Evolutionary conservation across 1,140 invertebrate genomes (phyloP).

Genomic region (Antheraea pernyi): DNA sequence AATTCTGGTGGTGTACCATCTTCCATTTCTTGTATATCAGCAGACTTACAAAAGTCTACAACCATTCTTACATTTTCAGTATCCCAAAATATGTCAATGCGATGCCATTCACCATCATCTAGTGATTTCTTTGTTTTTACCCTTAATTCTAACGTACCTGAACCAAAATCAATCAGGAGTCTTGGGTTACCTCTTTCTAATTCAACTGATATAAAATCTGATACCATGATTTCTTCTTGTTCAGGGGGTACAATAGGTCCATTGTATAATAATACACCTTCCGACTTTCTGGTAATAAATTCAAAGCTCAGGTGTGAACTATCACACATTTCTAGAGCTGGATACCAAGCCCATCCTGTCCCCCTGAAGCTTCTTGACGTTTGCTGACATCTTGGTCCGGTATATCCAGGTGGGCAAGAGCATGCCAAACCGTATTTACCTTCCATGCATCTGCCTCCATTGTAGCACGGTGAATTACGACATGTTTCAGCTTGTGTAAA

Average conservation of each 20-base stretch:
- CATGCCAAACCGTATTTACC: conserved; percentile 92
- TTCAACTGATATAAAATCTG: conserved; percentile 96
- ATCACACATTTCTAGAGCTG: conserved; percentile 96
- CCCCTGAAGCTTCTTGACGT: conserved; percentile 95
- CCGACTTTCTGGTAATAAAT: conserved; percentile 94
- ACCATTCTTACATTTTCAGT: conserved; percentile 95
- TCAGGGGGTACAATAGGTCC: conserved; percentile 96
- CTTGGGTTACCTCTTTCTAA: conserved; percentile 94
- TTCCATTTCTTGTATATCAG: conserved; percentile 91
- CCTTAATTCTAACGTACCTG: conserved; percentile 93
- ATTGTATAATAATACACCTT: conserved; percentile 97
- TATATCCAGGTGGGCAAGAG: conserved; percentile 93
- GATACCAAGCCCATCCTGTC: conserved; percentile 97
- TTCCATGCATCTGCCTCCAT: conserved; percentile 96
- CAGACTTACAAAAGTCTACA: conserved; percentile 94
- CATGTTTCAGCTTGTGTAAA: conserved; percentile 95
- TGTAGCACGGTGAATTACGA: conserved; percentile 93
- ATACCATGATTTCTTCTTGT: conserved; percentile 91
- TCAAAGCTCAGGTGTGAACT: conserved; percentile 96
- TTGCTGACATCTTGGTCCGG: conserved; percentile 97
- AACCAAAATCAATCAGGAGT: conserved; percentile 96
- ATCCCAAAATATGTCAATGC: conserved; percentile 96
- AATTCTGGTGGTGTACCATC: conserved; percentile 92
- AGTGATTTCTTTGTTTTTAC: conserved; percentile 92
- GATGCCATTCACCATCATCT: conserved; percentile 97